Percentiles rank a stretch among this genome's conserved stretches.
Evolutionary conservation across 1,140 invertebrate species (phyloP).

Genomic region (Drosophila willistoni): DNA sequence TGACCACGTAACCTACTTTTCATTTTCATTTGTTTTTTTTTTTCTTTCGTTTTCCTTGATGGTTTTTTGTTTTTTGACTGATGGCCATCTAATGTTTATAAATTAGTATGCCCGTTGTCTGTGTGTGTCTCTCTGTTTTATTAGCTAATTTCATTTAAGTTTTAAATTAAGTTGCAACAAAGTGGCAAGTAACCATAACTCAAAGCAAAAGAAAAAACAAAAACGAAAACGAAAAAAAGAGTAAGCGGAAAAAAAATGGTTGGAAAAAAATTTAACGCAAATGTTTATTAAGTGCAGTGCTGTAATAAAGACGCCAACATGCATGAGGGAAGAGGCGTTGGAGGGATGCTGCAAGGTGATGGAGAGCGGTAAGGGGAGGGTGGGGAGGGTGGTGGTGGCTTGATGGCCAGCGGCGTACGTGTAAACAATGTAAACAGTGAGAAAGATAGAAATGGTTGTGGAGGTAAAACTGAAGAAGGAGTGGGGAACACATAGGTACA

Average conservation of each 20-base stretch:
- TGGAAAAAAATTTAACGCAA: slow-evolving; percentile 65
- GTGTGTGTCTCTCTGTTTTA: slow-evolving; percentile 51
- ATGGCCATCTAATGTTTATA: slow-evolving; percentile 61
- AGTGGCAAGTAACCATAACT: slow-evolving; percentile 57
- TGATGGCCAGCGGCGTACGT: slow-evolving; percentile 60
- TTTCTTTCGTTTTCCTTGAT: background rate
- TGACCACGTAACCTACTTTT: background rate
- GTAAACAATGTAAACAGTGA: slow-evolving; percentile 68
- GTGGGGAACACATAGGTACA: slow-evolving; percentile 23
- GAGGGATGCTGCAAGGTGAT: background rate
- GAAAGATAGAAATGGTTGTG: background rate
- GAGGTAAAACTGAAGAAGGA: background rate
- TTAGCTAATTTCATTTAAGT: slow-evolving; percentile 71
- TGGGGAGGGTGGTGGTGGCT: slow-evolving; percentile 29
- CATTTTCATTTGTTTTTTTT: background rate
- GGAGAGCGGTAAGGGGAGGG: background rate
- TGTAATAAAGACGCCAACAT: slow-evolving; percentile 76
- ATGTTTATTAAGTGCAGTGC: slow-evolving; percentile 77
- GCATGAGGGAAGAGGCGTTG: slow-evolving; percentile 25
- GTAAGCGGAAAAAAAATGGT: background rate
- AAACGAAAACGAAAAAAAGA: slow-evolving; percentile 1
- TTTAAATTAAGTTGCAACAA: slow-evolving; percentile 68
- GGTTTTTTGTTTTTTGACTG: slow-evolving; percentile 29
- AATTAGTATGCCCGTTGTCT: slow-evolving; percentile 49
- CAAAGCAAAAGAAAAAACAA: slow-evolving; percentile 45